Base-by-base conservation (phyloP, 2,113 vertebrate species). In the Plestiodon gilberti region DNA sequence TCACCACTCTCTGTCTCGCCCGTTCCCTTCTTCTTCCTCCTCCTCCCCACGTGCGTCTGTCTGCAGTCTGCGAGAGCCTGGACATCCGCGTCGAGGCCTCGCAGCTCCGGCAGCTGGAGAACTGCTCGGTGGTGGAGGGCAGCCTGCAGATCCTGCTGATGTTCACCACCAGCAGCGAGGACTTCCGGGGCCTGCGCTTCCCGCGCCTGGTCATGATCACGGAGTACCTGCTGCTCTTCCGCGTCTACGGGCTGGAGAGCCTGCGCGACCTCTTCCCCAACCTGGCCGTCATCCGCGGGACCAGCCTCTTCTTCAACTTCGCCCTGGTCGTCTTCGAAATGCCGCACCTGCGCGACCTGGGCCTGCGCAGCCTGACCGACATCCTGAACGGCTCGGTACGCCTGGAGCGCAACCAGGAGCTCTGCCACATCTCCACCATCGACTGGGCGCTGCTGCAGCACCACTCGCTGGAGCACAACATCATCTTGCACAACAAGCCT, bases 71-170 rank as follows among this genome's bases (percentile, higher is more conserved):
- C 23, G 94, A 95, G 89, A 97, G 96, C 93, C 93, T 97, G 96
- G 97, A 97, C 87, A 97, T 97, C 88, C 97, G 97, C 69, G 95
- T 96, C 0, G 96, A 97, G 43, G 94, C 95, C 28, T 93, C 96
- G 0, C 96, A 97, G 94, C 96, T 97, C 4, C 93, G 87, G 78
- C 94, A 95, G 33, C 94, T 97, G 92, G 96, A 97, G 90, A 97
- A 97, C 90, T 97, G 97, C 93, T 96, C 95, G 2, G 93, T 97
- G 85, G 96, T 97, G 3, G 97, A 97, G 81, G 97, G 97, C 73
- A 96, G 96, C 90, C 95, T 97, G 74, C 97, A 97, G 96, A 96
- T 97, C 93, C 95, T 97, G 52, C 87, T 97, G 78, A 96, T 97
- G 96, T 97, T 97, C 94, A 96, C 96, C 3, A 95, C 96, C 82